Evolutionary conservation across 2,113 vertebrate species (phyloP), one percentile per base, ranked within the genome.

Genomic region (Trochalopteron elliotii): DNA sequence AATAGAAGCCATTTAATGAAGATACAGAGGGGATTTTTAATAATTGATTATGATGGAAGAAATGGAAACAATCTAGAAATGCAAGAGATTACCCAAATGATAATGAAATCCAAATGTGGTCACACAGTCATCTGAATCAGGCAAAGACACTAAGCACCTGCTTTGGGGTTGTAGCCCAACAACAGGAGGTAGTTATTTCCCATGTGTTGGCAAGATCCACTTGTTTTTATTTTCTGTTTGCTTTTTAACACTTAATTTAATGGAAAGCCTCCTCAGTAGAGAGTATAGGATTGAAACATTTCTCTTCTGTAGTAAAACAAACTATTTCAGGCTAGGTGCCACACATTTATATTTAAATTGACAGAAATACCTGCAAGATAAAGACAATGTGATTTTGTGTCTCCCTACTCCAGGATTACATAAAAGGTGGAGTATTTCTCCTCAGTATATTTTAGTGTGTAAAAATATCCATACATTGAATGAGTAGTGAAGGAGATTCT

Each of bases 1-100:
- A 93, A 95, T 89, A 93, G 90, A 95, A 96, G 61, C 19, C n/a
- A 84, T 93, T 94, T 95, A 97, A 96, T 92, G 95, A 96, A 96
- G 94, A 83, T 44, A 45, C 88, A 95, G 86, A 91, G 37, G 53
- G 42, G 21, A 81, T 91, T 95, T 95, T 93, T 76, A 96, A 96
- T 96, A 92, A 96, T 96, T 93, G 94, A 93, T 95, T 81, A 63
- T 40, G 57, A 77, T 68, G 30, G 90, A 61, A 95, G 71, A 95
- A 95, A 87, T 89, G 75, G 82, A 96, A 97, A 96, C 56, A 93
- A 80, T 27, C 27, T 92, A 84, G 63, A 93, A 95, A 91, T 53
- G n/a, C 40, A 76, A 56, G 95, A 93, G 65, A 92, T 82, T 88
- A 42, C 17, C 57, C 37, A 90, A 83, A 74, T 44, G 37, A 69